Conservation (phyloP, 2,888 invertebrate genomes). For the Digitonthophagus gazella region DNA sequence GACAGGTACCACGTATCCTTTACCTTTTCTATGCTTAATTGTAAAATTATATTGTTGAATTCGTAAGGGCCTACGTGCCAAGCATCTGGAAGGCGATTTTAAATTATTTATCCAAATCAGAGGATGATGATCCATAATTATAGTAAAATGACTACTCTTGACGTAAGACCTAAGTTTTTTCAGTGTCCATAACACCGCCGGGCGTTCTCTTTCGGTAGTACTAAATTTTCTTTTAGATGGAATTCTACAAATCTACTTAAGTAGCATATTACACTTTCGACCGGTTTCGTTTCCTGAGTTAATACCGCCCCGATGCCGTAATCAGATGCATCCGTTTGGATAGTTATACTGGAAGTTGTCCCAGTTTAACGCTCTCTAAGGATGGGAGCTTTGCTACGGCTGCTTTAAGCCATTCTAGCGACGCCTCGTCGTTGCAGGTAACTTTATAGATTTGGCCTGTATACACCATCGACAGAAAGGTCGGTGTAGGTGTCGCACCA, state of each 20-base stretch:
- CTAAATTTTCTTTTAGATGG: conserved; percentile 26
- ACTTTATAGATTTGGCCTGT: too few relatives aligned
- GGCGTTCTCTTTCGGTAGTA: conserved; percentile 26
- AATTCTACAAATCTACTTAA: conserved; percentile 27
- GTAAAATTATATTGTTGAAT: background rate
- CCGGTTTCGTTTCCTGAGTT: conserved; percentile 27
- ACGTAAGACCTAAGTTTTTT: conserved; percentile 15
- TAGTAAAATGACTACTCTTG: conserved; percentile 9
- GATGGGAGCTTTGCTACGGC: too few relatives aligned
- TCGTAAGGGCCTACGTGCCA: background rate
- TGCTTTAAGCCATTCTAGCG: too few relatives aligned
- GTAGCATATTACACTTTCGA: conserved; percentile 31
- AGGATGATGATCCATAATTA: conserved; percentile 16
- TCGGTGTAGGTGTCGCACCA: too few relatives aligned
- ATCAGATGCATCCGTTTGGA: conserved; percentile 31
- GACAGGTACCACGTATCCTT: background rate
- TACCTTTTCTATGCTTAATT: background rate
- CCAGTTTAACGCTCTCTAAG: too few relatives aligned
- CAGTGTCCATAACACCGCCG: conserved; percentile 6
- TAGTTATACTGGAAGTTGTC: too few relatives aligned
- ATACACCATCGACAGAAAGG: too few relatives aligned
- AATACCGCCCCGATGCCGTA: conserved; percentile 32
- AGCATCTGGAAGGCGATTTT: background rate
- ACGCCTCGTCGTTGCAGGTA: too few relatives aligned
- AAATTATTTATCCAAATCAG: conserved; percentile 15